Percentiles rank a stretch among this genome's conserved stretches.
Conservation (phyloP, 2,797 vertebrate species). For the Pseudomugil tenellus region DNA sequence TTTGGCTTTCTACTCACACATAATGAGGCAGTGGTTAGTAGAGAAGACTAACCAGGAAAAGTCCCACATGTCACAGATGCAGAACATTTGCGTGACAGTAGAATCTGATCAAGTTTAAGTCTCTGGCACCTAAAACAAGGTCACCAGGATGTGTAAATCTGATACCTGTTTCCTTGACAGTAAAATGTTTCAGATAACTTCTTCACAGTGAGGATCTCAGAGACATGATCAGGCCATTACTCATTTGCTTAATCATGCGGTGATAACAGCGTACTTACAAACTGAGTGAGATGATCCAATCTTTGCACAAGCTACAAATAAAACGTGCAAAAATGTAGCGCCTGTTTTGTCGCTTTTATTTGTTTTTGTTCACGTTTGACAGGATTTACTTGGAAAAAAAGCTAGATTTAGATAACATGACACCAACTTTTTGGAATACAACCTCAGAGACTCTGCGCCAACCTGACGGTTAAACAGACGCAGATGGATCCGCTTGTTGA, state of each 20-base stretch:
- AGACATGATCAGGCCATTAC: constrained; percentile 31
- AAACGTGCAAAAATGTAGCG: not conserved
- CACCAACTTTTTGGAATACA: not conserved
- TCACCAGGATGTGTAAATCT: constrained; percentile 62
- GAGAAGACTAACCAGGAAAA: constrained; percentile 13
- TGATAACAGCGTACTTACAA: constrained; percentile 32
- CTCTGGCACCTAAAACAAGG: constrained; percentile 50
- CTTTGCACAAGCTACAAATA: constrained; percentile 14
- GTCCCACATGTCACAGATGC: constrained; percentile 11
- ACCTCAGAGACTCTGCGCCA: not conserved
- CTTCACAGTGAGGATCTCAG: constrained; percentile 34
- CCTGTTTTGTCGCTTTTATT: no score
- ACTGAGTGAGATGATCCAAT: constrained; percentile 40
- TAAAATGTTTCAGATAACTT: constrained; percentile 33
- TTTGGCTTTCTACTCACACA: no score
- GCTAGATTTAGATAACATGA: not conserved
- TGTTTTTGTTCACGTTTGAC: not conserved
- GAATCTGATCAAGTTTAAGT: constrained; percentile 46
- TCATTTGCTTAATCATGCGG: constrained; percentile 26
- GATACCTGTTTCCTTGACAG: constrained; percentile 49
- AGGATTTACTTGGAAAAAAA: constrained; percentile 1
- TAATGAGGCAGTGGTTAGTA: no score
- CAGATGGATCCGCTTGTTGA: constrained; percentile 4
- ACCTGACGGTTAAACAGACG: constrained; percentile 6
- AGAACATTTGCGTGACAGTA: not conserved